phyloP scores from a whole-genome alignment of 2,888 invertebrate genomes.

The Isoperla grammatica region DNA sequence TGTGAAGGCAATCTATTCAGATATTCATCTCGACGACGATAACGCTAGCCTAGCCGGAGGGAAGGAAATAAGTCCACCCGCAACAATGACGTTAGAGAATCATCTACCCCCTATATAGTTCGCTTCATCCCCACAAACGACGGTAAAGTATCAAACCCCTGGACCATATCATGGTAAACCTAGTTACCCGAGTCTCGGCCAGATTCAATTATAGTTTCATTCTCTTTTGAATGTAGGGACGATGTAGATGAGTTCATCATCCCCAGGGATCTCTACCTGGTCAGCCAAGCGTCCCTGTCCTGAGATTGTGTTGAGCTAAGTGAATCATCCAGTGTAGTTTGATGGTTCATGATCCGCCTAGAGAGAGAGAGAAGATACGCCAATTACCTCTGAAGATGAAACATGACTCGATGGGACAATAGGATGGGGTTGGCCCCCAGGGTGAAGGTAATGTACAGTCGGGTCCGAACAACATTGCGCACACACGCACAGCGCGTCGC shows the following conservation, averaged over 20 bases:
- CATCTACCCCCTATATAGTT: too few species aligned
- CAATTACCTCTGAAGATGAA: neutral
- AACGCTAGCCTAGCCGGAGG: too few species aligned
- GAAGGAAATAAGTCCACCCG: too few species aligned
- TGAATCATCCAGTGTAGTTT: slow-evolving; percentile 22
- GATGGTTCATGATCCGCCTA: slow-evolving; percentile 29
- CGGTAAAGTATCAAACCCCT: slow-evolving; percentile 26
- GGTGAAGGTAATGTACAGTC: neutral
- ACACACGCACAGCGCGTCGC: neutral
- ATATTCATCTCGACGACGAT: too few species aligned
- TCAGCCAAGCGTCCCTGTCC: slow-evolving; percentile 6
- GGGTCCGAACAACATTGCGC: neutral
- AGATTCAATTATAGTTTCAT: slow-evolving; percentile 28
- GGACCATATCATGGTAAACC: slow-evolving; percentile 29
- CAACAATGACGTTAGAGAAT: too few species aligned
- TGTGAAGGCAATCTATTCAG: too few species aligned
- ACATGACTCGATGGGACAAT: slow-evolving; percentile 2
- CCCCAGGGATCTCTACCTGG: slow-evolving; percentile 20
- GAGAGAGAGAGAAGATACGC: too few species aligned
- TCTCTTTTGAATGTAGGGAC: slow-evolving; percentile 26
- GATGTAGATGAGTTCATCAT: slow-evolving; percentile 18
- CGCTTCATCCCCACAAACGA: too few species aligned
- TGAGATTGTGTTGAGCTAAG: slow-evolving; percentile 22
- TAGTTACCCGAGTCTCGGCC: slow-evolving; percentile 24
- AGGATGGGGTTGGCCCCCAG: slow-evolving; percentile 2